These are phyloP conservation scores for Xyliphius kryptos DNA, from an alignment of 2,113 vertebrate genomes.

Conservation along the genomic window DNA sequence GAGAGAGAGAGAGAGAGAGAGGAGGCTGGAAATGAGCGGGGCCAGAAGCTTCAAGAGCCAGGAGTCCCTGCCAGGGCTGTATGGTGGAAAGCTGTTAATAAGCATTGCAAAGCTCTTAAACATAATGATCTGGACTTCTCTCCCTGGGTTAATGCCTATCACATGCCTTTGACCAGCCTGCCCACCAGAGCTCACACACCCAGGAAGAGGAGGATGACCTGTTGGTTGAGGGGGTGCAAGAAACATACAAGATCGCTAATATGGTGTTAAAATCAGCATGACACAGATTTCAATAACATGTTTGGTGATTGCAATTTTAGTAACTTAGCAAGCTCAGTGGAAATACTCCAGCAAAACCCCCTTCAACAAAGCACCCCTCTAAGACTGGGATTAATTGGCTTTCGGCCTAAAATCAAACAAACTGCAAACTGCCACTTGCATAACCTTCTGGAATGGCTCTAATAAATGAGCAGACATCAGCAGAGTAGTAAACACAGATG, in stretches of 20 bases:
- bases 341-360: too few relatives aligned
- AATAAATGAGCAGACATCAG: too few relatives aligned
- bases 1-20: neutral
- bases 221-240: conserved; percentile 4
- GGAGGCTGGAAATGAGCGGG: conserved; percentile 47
- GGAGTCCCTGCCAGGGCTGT: conserved; percentile 50
- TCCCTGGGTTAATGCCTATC: conserved; percentile 61
- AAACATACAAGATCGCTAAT: conserved; percentile 8
- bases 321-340: neutral
- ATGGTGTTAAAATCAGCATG: conserved; percentile 6
- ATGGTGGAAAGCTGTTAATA: conserved; percentile 73
- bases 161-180: conserved; percentile 46
- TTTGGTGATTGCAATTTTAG: conserved; percentile 9
- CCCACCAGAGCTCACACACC: conserved; percentile 32
- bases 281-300: too few relatives aligned
- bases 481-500: conserved; percentile 41
- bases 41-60: conserved; percentile 54
- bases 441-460: conserved; percentile 51
- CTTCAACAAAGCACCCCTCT: conserved; percentile 10
- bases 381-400: conserved; percentile 55
- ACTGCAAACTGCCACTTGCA: conserved; percentile 51
- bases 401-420: conserved; percentile 56
- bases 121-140: conserved; percentile 65
- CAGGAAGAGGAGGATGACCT: conserved; percentile 36
- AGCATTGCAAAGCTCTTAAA: conserved; percentile 74